Conservation (phyloP, 2,113 vertebrate species). For the Connochaetes taurinus region DNA sequence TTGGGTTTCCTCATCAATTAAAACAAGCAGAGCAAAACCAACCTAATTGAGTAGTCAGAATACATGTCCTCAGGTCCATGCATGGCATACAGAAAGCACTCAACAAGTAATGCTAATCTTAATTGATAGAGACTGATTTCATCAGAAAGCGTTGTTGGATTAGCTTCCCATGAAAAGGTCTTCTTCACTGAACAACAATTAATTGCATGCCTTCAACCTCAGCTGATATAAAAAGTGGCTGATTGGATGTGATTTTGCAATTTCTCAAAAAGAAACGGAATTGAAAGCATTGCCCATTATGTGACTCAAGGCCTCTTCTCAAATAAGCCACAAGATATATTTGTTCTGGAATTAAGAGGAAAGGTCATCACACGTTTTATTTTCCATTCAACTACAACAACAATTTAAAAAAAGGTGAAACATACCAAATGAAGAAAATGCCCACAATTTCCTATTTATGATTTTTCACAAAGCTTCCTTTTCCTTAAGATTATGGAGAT, state of each 20-base stretch:
- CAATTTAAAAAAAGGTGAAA: neutral
- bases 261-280: neutral
- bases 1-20: neutral
- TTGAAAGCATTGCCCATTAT: conserved; percentile 8
- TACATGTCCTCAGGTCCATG: neutral
- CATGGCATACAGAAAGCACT: neutral
- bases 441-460: neutral
- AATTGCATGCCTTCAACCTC: neutral
- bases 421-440: neutral
- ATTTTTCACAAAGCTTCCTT: conserved; percentile 8
- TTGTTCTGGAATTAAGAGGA: neutral
- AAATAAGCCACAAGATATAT: neutral
- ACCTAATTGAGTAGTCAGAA: neutral
- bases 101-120: neutral
- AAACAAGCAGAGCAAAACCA: conserved; percentile 11
- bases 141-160: neutral
- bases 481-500: neutral
- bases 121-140: neutral
- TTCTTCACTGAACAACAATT: neutral
- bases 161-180: neutral
- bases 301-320: neutral
- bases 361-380: neutral
- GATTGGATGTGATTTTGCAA: conserved; percentile 1
- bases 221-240: conserved; percentile 9
- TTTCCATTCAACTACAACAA: neutral